Evolutionary conservation across 2,113 vertebrate genomes (phyloP).

Genomic region (Neofelis nebulosa): DNA sequence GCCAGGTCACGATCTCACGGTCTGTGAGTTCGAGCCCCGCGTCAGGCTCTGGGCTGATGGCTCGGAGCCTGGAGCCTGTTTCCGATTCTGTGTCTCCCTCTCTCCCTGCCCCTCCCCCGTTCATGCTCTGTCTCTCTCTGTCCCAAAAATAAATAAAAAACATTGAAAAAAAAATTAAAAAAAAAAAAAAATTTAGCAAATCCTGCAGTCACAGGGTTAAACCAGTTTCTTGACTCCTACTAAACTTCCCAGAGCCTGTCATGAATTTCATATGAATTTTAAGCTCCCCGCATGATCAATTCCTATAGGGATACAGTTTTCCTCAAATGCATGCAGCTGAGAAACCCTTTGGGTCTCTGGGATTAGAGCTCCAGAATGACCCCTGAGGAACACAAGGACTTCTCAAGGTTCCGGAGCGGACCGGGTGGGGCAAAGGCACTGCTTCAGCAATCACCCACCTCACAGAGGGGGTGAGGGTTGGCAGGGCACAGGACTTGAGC

Average conservation of each 20-base stretch:
- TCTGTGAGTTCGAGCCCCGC: no score
- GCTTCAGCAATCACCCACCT: not conserved
- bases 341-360: not conserved
- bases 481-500: not conserved
- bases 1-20: no score
- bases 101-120: no score
- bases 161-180: no score
- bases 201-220: not conserved
- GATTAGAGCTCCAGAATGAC: not conserved
- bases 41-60: no score
- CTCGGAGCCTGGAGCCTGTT: no score
- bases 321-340: not conserved
- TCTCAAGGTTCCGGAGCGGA: not conserved
- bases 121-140: no score
- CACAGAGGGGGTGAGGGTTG: not conserved
- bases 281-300: not conserved
- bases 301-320: not conserved
- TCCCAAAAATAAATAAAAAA: no score
- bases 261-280: not conserved
- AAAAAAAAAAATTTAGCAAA: not conserved
- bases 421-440: not conserved
- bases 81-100: no score
- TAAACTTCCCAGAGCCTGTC: not conserved
- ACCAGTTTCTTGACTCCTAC: not conserved
- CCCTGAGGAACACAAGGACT: not conserved